phyloP scores from a whole-genome alignment of 2,797 vertebrate species.

The Nothura maculosa region DNA sequence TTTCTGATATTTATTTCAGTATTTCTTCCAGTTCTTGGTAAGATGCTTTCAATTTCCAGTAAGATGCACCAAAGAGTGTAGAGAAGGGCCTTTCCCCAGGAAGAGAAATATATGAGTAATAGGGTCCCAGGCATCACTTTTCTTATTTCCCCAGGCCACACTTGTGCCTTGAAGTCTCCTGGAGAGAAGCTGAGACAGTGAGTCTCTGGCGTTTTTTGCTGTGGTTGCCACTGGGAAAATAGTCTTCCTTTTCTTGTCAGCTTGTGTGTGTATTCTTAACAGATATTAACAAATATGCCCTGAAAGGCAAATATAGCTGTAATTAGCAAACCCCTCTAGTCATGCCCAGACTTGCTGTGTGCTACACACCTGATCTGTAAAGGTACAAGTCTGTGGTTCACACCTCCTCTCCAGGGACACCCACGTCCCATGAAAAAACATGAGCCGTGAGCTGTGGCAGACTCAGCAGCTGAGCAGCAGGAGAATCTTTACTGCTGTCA shows the following conservation, averaged over 20 bases:
- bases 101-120: slow-evolving; percentile 9
- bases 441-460: neutral
- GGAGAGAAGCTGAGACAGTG: slow-evolving; percentile 1
- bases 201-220: slow-evolving; percentile 7
- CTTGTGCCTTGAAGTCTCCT: neutral
- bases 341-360: slow-evolving; percentile 29
- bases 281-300: slow-evolving; percentile 23
- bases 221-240: slow-evolving; percentile 46
- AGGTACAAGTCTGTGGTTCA: slow-evolving; percentile 20
- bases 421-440: slow-evolving; percentile 1
- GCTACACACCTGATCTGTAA: slow-evolving; percentile 60
- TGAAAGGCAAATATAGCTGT: slow-evolving; percentile 43
- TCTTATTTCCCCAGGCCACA: neutral
- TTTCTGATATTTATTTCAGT: neutral
- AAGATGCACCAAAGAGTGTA: neutral
- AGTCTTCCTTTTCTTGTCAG: slow-evolving; percentile 58
- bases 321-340: slow-evolving; percentile 49
- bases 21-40: neutral
- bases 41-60: neutral
- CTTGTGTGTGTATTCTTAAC: slow-evolving; percentile 16
- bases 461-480: neutral
- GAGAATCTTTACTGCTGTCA: neutral
- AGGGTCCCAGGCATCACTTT: neutral
- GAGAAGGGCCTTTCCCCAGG: neutral
- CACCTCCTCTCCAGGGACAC: slow-evolving; percentile 16